phyloP scores from a whole-genome alignment of 2,888 invertebrate species.

The Limenitis camilla region DNA sequence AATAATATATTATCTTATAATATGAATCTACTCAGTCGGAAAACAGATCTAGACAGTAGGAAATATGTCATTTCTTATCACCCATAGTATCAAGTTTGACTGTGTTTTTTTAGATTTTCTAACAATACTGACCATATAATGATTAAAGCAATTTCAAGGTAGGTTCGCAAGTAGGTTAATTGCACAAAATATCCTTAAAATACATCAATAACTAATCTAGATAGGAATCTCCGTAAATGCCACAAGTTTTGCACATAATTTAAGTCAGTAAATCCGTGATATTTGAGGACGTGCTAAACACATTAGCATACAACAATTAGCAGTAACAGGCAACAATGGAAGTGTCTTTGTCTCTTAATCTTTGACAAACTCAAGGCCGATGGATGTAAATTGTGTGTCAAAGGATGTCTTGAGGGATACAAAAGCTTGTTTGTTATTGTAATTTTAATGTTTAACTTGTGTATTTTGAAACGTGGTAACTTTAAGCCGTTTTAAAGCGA shows the following conservation, averaged over 20 bases:
- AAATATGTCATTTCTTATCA: no score
- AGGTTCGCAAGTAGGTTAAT: no score
- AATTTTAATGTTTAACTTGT: neutral
- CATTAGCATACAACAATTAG: conserved; percentile 37
- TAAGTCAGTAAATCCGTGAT: conserved; percentile 8
- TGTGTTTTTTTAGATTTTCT: no score
- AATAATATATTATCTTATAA: no score
- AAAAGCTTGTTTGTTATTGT: conserved; percentile 5
- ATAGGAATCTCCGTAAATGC: neutral
- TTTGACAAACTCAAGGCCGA: conserved; percentile 12
- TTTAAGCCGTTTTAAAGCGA: neutral
- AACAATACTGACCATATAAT: no score
- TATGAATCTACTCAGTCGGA: no score
- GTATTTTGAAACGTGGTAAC: neutral
- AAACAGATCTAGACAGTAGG: no score
- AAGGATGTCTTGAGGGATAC: conserved; percentile 10
- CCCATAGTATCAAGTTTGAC: no score
- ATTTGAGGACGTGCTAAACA: conserved; percentile 24
- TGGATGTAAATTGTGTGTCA: conserved; percentile 13
- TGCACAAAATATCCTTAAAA: no score
- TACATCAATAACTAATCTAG: conserved; percentile 2
- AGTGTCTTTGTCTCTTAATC: conserved; percentile 32
- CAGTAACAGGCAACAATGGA: conserved; percentile 34
- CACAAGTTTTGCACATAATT: conserved; percentile 1
- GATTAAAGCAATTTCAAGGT: neutral